These are phyloP conservation scores for Pachyuromys duprasi DNA, from an alignment of 2,797 vertebrate species.

Conservation along the genomic window DNA sequence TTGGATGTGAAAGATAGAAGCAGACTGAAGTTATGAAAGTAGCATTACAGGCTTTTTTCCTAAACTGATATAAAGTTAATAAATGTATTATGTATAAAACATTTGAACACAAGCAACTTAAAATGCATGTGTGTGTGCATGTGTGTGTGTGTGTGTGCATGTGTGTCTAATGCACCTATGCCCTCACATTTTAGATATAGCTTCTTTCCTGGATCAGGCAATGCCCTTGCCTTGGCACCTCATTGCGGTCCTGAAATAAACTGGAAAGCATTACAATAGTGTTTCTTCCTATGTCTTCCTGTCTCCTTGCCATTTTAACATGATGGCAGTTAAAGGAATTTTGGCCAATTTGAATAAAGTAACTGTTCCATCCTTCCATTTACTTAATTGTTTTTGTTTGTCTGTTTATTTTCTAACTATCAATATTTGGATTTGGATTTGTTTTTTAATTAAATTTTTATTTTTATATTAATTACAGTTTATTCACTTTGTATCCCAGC, in stretches of 20 bases:
- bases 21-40: background rate
- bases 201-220: background rate
- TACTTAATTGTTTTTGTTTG: background rate
- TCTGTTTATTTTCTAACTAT: background rate
- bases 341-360: background rate
- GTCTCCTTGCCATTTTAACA: background rate
- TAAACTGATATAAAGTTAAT: background rate
- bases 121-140: background rate
- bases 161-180: background rate
- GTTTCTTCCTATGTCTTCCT: background rate
- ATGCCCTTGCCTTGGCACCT: background rate
- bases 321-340: background rate
- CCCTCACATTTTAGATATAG: background rate
- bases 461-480: too few species aligned
- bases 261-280: background rate
- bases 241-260: background rate
- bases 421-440: background rate
- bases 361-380: background rate
- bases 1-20: background rate
- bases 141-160: too few species aligned
- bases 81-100: background rate
- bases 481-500: too few species aligned
- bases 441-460: background rate
- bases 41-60: background rate
- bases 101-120: background rate